Evolutionary conservation across 2,113 vertebrate species (phyloP), one percentile per base, ranked within the genome.

Genomic region (Odobenus rosmarus): DNA sequence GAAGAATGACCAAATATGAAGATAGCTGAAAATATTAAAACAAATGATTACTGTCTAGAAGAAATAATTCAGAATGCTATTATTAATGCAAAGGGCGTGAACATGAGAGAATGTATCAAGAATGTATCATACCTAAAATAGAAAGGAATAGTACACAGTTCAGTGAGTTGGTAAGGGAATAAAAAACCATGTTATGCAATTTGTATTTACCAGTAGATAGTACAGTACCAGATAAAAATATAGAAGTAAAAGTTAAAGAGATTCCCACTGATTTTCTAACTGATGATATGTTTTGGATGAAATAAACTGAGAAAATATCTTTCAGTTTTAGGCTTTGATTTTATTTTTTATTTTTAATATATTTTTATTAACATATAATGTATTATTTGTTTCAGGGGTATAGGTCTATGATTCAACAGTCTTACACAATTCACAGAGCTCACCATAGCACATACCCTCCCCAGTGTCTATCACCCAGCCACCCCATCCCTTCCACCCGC

Each of bases 11-110:
- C 36, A 82, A 88, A 88, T 64, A 69, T 59, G 49, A 82, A 93
- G 4, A 64, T 28, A 88, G 57, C 46, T 55, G 82, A 93, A 79
- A 96, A 74, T 82, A 67, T 46, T 88, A 64, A 90, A 91, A 76
- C 7, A n/a, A 42, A n/a, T 74, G 9, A 81, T 88, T 74, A 80
- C 26, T 49, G 31, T 79, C 36, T 80, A 80, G 28, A 28, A 53
- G 91, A 64, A 74, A 82, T 28, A 51, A 89, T 31, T 93, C 33
- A 88, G 24, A 57, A 84, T 49, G 31, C 14, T 51, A 51, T 64
- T 62, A 49, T 51, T 67, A 85, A 84, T 42, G 6, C 16, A 77
- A 89, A 51, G 1, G 28, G 7, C n/a, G 84, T 89, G 67, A 67
- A 89, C 51, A 36, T 42, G 26, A 93, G 7, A 83, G 46, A 93